These are phyloP conservation scores for Dicrostonyx torquatus DNA, from an alignment of 2,797 vertebrate genomes.

Conservation along the genomic window DNA sequence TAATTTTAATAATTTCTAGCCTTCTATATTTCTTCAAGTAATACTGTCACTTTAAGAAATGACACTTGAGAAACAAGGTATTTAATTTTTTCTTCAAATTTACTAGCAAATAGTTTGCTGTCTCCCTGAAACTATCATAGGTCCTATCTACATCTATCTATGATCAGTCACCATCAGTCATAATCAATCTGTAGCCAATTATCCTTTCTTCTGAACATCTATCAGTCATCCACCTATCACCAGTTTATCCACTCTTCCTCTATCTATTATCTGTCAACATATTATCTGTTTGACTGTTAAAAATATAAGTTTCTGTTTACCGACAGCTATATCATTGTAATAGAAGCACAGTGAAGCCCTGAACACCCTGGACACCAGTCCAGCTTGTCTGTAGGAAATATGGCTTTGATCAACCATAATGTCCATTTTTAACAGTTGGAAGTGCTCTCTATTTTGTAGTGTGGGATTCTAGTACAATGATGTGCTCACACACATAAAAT, in stretches of 20 bases:
- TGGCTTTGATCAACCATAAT: not conserved
- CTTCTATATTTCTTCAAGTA: not conserved
- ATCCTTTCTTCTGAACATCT: not conserved
- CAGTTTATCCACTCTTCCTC: not conserved
- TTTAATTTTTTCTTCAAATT: conserved; percentile 37
- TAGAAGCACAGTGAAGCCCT: not conserved
- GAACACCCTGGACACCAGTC: not conserved
- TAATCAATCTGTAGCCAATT: not conserved
- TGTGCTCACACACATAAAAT: not conserved
- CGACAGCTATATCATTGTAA: not conserved
- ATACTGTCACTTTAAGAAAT: not conserved
- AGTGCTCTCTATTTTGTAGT: not conserved
- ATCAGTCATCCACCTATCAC: not conserved
- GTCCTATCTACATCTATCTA: not conserved
- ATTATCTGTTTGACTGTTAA: not conserved
- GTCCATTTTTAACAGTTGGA: not conserved
- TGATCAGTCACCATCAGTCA: not conserved
- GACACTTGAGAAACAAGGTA: not conserved
- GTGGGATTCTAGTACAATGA: not conserved
- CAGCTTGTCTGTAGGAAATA: not conserved
- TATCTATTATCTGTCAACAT: not conserved
- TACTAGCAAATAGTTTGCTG: not conserved
- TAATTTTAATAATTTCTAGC: not conserved
- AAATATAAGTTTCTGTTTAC: not conserved
- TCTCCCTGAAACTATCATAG: not conserved